These are phyloP conservation scores for Eulemur albifrons DNA, from an alignment of 2,797 vertebrate genomes.

Conservation along the genomic window DNA sequence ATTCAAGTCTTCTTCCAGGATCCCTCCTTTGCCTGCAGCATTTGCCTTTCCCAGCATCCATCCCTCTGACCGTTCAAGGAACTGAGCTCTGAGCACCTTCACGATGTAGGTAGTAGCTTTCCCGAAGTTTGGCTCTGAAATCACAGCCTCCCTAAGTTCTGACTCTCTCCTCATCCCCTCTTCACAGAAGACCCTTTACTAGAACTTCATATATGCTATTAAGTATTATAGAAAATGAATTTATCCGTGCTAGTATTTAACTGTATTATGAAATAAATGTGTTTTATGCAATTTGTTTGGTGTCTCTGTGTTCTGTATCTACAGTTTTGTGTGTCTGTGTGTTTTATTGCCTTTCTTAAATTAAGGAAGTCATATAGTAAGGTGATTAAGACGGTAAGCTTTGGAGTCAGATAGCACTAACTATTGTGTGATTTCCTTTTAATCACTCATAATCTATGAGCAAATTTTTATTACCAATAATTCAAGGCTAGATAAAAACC, in stretches of 20 bases:
- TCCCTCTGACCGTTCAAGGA: neutral
- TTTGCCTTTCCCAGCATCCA: neutral
- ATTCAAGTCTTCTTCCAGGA: neutral
- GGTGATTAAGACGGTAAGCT: neutral
- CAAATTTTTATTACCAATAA: neutral
- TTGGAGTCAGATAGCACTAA: conserved; percentile 28
- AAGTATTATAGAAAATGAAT: conserved; percentile 25
- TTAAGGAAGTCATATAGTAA: neutral
- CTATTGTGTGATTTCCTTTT: conserved; percentile 13
- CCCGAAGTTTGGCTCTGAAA: neutral
- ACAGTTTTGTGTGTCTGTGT: conserved; percentile 60
- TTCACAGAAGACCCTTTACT: neutral
- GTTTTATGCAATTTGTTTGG: conserved; percentile 71
- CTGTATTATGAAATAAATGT: conserved; percentile 74
- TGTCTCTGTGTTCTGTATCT: conserved; percentile 71
- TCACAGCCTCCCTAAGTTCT: neutral
- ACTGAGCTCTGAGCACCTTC: neutral
- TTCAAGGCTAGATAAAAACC: neutral
- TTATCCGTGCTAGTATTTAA: conserved; percentile 48
- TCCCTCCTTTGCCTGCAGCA: neutral
- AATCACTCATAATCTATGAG: neutral
- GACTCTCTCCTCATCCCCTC: neutral
- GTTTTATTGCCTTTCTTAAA: conserved; percentile 59
- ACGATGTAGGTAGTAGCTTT: neutral
- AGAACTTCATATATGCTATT: neutral